Percentiles rank a stretch among this genome's conserved stretches.
phyloP scores from a whole-genome alignment of 2,113 vertebrate species.

The Psammodynastes pulverulentus region DNA sequence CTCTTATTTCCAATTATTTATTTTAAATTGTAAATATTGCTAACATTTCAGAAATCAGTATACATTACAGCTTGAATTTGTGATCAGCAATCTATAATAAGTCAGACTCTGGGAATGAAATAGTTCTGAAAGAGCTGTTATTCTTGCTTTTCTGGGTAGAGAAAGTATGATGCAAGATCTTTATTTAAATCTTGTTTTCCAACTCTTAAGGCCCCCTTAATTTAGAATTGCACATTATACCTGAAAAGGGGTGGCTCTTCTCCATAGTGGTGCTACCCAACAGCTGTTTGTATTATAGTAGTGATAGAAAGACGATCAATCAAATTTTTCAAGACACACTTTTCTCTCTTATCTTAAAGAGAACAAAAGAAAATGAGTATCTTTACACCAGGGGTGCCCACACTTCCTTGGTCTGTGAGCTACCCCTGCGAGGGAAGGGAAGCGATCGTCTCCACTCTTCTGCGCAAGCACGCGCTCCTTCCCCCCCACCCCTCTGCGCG shows the following conservation, averaged over 20 bases:
- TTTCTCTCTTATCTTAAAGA: background rate
- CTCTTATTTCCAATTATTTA: slow-evolving; percentile 30
- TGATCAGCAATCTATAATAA: background rate
- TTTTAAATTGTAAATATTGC: background rate
- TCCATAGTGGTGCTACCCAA: background rate
- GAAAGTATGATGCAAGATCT: background rate
- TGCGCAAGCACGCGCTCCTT: too few relatives aligned
- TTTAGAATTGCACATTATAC: background rate
- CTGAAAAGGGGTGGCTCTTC: background rate
- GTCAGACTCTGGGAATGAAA: background rate
- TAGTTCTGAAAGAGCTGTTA: background rate
- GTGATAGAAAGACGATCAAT: background rate
- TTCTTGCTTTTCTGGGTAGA: background rate
- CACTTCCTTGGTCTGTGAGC: too few relatives aligned
- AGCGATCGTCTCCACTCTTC: too few relatives aligned
- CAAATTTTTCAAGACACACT: background rate
- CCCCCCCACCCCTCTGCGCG: too few relatives aligned
- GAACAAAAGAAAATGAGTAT: background rate
- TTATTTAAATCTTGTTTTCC: background rate
- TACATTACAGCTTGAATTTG: background rate
- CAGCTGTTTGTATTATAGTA: background rate
- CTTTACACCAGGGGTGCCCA: too few relatives aligned
- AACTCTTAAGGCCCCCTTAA: background rate
- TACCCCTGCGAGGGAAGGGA: too few relatives aligned
- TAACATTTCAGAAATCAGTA: background rate